A percentile compares a stretch with the other conserved stretches of the same genome.
Evolutionary conservation across 2,888 invertebrate species (phyloP).

Genomic region (Macrosiphum euphorbiae): DNA sequence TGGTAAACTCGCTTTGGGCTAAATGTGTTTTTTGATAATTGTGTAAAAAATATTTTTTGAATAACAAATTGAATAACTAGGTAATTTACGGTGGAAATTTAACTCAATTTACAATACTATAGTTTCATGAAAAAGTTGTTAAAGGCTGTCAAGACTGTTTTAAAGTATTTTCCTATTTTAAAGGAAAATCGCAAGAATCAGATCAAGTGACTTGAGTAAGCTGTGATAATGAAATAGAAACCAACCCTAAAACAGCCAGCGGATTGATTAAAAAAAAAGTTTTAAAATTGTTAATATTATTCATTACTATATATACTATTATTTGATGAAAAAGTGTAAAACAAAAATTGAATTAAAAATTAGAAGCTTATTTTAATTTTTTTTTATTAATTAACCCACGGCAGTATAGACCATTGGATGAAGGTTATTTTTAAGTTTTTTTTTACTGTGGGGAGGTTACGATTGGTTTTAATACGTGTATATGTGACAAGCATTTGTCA

Average conservation of each 20-base stretch:
- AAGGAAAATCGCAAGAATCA: background rate
- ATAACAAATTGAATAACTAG: background rate
- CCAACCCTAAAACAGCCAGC: too few species aligned
- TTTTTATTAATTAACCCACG: too few species aligned
- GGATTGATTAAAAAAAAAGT: too few species aligned
- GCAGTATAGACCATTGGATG: too few species aligned
- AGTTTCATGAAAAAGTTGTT: background rate
- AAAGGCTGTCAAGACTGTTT: background rate
- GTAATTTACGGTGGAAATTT: background rate
- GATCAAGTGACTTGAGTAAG: background rate
- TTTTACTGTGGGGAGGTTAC: too few species aligned
- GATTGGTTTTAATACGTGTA: too few species aligned
- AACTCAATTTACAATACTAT: conserved; percentile 3
- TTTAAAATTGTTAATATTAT: too few species aligned
- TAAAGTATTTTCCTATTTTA: background rate
- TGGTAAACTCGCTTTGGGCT: background rate
- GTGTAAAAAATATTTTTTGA: background rate
- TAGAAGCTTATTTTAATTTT: background rate
- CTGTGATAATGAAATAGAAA: too few species aligned
- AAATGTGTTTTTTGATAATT: background rate
- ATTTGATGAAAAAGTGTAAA: background rate
- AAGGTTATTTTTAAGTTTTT: too few species aligned
- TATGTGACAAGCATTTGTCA: too few species aligned
- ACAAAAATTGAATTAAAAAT: background rate
- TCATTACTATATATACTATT: background rate